phyloP scores from a whole-genome alignment of 2,888 invertebrate species.

The Lithophane leautieri region DNA sequence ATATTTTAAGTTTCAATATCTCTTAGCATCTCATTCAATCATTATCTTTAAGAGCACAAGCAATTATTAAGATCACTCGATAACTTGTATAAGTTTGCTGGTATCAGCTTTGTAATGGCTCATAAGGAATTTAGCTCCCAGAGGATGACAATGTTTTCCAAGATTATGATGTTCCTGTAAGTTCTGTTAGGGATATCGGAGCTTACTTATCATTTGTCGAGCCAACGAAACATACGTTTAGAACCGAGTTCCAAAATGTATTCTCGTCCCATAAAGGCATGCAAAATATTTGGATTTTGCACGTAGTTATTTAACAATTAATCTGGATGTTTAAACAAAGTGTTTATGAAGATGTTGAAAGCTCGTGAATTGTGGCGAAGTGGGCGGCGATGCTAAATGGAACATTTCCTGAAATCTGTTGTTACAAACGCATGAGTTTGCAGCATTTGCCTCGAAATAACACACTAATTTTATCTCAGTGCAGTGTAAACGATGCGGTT shows the following conservation, averaged over 20 bases:
- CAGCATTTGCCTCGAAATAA: constrained; percentile 79
- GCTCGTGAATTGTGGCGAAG: constrained; percentile 68
- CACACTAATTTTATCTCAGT: constrained; percentile 79
- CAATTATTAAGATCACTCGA: background rate
- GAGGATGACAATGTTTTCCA: background rate
- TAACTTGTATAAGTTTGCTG: background rate
- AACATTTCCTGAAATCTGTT: constrained; percentile 83
- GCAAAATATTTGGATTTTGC: constrained; percentile 48
- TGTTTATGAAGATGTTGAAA: constrained; percentile 75
- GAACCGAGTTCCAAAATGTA: constrained; percentile 24
- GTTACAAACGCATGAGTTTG: constrained; percentile 76
- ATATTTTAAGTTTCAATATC: constrained; percentile 56
- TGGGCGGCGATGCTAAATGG: constrained; percentile 76
- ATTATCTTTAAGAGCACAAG: background rate
- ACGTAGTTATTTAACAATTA: constrained; percentile 65
- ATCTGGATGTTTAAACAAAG: constrained; percentile 69
- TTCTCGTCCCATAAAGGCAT: constrained; percentile 27
- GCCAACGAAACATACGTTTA: background rate
- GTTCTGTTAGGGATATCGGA: background rate
- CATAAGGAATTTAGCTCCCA: background rate
- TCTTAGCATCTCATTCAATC: constrained; percentile 17
- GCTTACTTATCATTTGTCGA: background rate
- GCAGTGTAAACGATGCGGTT: constrained; percentile 70
- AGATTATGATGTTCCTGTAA: background rate
- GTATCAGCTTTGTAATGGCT: background rate